Base-by-base conservation (phyloP, 2,797 vertebrate genomes). In the Labeo calbasu region DNA sequence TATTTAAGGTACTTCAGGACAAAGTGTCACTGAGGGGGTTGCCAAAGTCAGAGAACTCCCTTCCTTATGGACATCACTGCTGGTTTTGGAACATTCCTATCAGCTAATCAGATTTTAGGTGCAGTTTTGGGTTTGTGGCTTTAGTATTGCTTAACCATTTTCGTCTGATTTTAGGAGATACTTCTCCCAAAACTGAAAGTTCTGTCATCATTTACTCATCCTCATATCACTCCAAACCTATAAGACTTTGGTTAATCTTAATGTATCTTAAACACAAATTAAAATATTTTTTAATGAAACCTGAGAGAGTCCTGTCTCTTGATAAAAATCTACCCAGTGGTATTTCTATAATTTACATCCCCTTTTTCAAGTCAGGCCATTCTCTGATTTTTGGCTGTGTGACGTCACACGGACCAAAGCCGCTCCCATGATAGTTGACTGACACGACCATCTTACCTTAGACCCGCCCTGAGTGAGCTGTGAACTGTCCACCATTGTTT, bases 1-100 rank as follows among this genome's bases (percentile, higher is more conserved):
- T 15, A 32, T 63, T 28, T 78, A 17, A 50, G 59, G 43, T 2
- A 61, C 80, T 63, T 32, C 43, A 32, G 69, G 17, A 72, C 55
- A 46, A 55, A 51, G 57, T 19, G 70, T 65, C 68, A 61, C 7
- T 1, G 36, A 77, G 11, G 13, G 69, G 23, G 50, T 61, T 73
- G 69, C 23, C 51, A n/a, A 81, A 82, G 28, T 53, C 32, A 13
- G 79, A 70, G 40, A 21, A 43, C 36, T 68, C 23, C 32, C 21
- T 23, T 40, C 5, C 8, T 55, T n/a, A 28, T n/a, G 28, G 21
- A 79, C 63, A 36, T 79, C 32, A 23, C 4, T 43, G 13, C 14
- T 57, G 51, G 19, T 15, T 57, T 51, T 48, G 15, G 4, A 46
- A 48, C 19, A 21, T 65, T 73, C 17, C 2, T 55, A n/a, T 57